Evolutionary conservation across 2,113 vertebrate genomes (phyloP), one percentile per base, ranked within the genome.

Genomic region (Daphoenositta chrysoptera): DNA sequence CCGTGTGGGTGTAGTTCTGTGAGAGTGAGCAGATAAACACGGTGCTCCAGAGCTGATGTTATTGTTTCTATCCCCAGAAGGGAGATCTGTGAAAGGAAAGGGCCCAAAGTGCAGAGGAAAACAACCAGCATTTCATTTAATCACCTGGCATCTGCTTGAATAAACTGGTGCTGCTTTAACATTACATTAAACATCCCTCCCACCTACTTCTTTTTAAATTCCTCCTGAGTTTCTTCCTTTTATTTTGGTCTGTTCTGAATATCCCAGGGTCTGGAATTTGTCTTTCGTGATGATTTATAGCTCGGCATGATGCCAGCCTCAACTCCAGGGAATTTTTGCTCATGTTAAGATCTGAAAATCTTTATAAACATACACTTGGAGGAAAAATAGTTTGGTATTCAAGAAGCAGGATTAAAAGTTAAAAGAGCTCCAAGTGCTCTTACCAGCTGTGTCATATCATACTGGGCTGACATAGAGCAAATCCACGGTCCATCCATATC

Each of bases 301-400:
- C 0, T 3, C 28, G 14, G 80, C 16, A 0, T 47, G 63, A 39
- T 0, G 69, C 89, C 80, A 95, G 39, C 37, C 48, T 79, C 69
- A 40, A 6, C 77, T 82, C 72, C 1, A 20, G 89, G 83, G 93
- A 71, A 64, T 91, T 92, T 78, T 94, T 65, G 51, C 71, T 92
- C 44, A 4, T 68, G 40, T 64, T 92, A 81, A 90, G 72, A 89
- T 83, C 71, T 94, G 76, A 84, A 79, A 91, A 48, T 51, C 69
- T 75, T 63, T 33, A 40, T 84, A 87, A 96, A 89, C 91, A 69
- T 33, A 7, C 15, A 23, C 73, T 79, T 45, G 48, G 56, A 94
- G 37, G 64, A 71, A 33, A 90, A 78, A 66, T 4, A 73, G 48
- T 45, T 84, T 66, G 83, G 60, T 64, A 44, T 87, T 83, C 85